phyloP scores from a whole-genome alignment of 2,888 invertebrate genomes.

The Apodemia hepburni region DNA sequence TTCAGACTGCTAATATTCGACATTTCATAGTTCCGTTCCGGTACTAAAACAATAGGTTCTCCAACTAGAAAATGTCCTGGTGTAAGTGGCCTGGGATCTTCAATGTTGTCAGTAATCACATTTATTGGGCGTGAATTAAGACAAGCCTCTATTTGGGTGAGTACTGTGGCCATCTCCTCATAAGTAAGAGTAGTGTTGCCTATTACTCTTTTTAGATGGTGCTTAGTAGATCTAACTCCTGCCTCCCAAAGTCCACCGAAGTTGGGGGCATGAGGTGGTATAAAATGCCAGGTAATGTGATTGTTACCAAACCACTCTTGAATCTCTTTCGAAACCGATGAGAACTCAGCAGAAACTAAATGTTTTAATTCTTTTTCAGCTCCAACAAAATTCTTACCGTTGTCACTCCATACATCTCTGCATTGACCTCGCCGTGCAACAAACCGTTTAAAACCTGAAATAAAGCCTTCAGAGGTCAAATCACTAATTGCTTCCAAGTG shows the following conservation, averaged over 20 bases:
- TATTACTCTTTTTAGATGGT: conserved; percentile 29
- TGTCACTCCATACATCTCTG: conserved; percentile 33
- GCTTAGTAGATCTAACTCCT: conserved; percentile 29
- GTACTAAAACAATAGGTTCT: conserved; percentile 23
- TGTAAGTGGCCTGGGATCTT: conserved; percentile 25
- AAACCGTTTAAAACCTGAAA: conserved; percentile 33
- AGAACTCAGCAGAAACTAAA: conserved; percentile 14
- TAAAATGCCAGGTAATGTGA: conserved; percentile 31
- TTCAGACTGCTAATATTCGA: conserved; percentile 18
- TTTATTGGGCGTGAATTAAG: conserved; percentile 32
- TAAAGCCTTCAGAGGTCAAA: conserved; percentile 27
- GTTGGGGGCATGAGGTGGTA: conserved; percentile 29
- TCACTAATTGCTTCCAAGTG: conserved; percentile 31
- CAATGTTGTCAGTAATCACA: conserved; percentile 19
- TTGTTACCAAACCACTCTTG: conserved; percentile 12
- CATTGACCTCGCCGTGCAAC: conserved; percentile 31
- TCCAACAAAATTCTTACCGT: conserved; percentile 34
- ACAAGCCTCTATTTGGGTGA: conserved; percentile 33
- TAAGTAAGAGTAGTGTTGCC: conserved; percentile 27
- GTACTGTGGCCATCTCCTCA: conserved; percentile 30
- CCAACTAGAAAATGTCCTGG: conserved; percentile 31
- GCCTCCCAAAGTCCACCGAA: conserved; percentile 34
- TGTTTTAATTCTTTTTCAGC: conserved; percentile 25
- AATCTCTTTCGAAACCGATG: not conserved
- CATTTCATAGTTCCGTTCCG: conserved; percentile 24